These are phyloP conservation scores for Eristalis arbustorum DNA, from an alignment of 2,888 invertebrate species.

Conservation along the genomic window DNA sequence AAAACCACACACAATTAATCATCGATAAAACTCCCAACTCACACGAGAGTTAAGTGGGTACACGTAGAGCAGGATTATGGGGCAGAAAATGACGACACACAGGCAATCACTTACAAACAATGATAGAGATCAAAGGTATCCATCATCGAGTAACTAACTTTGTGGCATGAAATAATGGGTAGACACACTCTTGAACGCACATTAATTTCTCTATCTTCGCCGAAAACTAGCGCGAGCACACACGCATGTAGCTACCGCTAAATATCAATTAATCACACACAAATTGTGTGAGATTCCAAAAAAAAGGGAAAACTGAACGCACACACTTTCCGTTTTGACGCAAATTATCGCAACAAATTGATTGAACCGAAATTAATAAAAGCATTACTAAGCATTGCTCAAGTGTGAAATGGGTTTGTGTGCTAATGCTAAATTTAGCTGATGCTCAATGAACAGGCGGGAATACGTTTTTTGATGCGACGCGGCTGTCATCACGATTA, in stretches of 20 bases:
- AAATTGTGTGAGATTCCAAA: neutral
- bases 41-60: neutral
- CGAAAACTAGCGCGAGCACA: too few species aligned
- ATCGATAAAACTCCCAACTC: neutral
- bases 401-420: slow-evolving; percentile 41
- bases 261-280: slow-evolving; percentile 38
- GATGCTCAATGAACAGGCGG: neutral
- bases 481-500: neutral
- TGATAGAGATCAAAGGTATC: slow-evolving; percentile 14
- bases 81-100: neutral
- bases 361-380: slow-evolving; percentile 42
- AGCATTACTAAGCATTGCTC: slow-evolving; percentile 26
- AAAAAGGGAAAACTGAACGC: neutral
- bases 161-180: neutral
- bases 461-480: neutral
- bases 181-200: slow-evolving; percentile 6
- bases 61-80: neutral
- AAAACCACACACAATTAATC: slow-evolving; percentile 12
- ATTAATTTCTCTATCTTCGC: slow-evolving; percentile 11
- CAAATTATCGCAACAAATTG: slow-evolving; percentile 28
- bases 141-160: slow-evolving; percentile 16
- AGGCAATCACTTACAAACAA: slow-evolving; percentile 10
- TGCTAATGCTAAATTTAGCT: too few species aligned
- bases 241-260: neutral
- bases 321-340: slow-evolving; percentile 9